A percentile compares a stretch with the other conserved stretches of the same genome.
These are phyloP conservation scores for Penaeus indicus DNA, from an alignment of 1,140 invertebrate genomes.

Conservation along the genomic window DNA sequence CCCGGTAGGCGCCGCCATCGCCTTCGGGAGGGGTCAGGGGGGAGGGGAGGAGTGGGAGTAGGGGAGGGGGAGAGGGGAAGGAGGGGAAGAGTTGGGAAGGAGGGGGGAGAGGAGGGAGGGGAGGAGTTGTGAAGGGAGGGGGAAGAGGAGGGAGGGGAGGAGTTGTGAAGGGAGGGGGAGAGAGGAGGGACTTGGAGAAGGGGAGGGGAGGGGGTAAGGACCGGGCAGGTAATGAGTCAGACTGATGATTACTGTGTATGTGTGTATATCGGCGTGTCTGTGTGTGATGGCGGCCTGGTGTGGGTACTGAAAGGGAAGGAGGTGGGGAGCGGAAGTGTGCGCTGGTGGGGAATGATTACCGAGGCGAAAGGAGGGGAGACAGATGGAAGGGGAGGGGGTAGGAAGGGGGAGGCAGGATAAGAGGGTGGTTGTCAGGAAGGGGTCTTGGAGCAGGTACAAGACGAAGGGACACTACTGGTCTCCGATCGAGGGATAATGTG, in stretches of 20 bases:
- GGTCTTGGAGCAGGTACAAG: neutral
- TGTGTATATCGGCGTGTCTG: conserved; percentile 5
- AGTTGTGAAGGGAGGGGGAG: neutral
- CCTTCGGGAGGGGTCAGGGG: neutral
- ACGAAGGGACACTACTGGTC: neutral
- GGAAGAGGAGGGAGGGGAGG: neutral
- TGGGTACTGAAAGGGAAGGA: too few species aligned
- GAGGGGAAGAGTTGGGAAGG: neutral
- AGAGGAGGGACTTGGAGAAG: neutral
- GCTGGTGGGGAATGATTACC: neutral
- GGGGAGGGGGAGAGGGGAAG: neutral
- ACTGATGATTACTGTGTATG: conserved; percentile 1
- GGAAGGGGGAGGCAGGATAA: neutral
- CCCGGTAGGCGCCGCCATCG: neutral
- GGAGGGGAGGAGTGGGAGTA: conserved; percentile 4
- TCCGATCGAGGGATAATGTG: too few species aligned
- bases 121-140: neutral
- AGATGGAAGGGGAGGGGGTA: neutral
- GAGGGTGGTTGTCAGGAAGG: neutral
- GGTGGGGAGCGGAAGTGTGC: too few species aligned
- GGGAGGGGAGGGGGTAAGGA: neutral
- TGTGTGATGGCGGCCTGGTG: too few species aligned
- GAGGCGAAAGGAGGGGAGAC: neutral
- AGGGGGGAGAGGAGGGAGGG: neutral
- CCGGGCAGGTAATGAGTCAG: neutral